A percentile compares a stretch with the other conserved stretches of the same genome.
These are phyloP conservation scores for Xanthia togata DNA, from an alignment of 2,888 invertebrate species.

Conservation along the genomic window DNA sequence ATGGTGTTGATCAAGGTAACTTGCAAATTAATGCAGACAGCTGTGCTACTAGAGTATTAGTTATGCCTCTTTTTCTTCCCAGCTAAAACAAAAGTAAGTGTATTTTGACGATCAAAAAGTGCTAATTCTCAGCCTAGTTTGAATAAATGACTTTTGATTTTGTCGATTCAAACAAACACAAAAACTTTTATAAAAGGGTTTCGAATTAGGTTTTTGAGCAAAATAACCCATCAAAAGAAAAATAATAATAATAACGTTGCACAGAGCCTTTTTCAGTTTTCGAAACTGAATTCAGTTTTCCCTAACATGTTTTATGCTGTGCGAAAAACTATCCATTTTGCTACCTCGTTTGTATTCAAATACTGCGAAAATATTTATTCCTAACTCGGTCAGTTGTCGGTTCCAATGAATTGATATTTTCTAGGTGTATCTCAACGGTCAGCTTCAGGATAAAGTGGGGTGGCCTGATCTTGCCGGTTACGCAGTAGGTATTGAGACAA, in stretches of 20 bases:
- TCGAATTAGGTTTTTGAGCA: neutral
- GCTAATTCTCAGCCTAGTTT: no score
- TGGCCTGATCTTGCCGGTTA: neutral
- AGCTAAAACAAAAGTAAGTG: no score
- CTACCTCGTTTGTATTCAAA: constrained; percentile 1
- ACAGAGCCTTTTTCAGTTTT: neutral
- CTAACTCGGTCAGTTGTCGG: constrained; percentile 10
- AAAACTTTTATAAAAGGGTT: neutral
- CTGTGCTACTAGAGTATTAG: no score
- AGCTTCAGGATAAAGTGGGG: neutral
- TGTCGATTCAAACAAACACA: no score
- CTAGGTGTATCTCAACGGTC: no score
- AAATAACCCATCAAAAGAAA: neutral
- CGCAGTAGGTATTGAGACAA: neutral
- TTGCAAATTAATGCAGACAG: no score
- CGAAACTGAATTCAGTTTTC: neutral
- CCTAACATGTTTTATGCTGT: neutral
- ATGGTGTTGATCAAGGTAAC: no score
- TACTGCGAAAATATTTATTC: constrained; percentile 24
- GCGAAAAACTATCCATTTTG: neutral
- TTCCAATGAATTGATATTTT: constrained; percentile 18
- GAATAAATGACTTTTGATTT: no score
- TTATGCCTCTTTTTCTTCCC: no score
- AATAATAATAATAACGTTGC: neutral
- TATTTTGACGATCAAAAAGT: no score